Percentiles rank a stretch among this genome's conserved stretches.
Conservation (phyloP, 2,113 vertebrate species). For the Panthera tigris region DNA sequence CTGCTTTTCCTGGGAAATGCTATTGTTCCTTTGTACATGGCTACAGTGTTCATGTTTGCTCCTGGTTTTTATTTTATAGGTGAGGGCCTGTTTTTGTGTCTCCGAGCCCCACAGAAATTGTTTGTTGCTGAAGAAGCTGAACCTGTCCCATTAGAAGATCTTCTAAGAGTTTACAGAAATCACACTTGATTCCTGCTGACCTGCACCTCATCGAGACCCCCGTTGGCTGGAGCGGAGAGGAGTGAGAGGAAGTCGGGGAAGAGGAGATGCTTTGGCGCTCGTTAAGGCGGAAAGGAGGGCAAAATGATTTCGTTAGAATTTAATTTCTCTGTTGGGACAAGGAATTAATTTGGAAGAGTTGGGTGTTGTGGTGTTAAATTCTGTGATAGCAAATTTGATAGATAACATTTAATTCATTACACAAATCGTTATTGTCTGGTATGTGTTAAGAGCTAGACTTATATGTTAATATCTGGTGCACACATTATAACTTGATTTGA, state of each 20-base stretch:
- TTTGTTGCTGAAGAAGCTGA: conserved; percentile 46
- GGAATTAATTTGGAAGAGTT: neutral
- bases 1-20: neutral
- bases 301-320: conserved; percentile 41
- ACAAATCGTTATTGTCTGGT: neutral
- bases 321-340: conserved; percentile 1
- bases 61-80: conserved; percentile 5
- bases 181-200: neutral
- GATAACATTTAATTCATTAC: conserved; percentile 22
- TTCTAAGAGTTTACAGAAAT: conserved; percentile 5
- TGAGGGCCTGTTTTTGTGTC: neutral
- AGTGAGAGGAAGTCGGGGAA: neutral
- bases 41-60: neutral
- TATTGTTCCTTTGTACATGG: neutral
- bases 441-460: neutral
- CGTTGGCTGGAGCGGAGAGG: neutral
- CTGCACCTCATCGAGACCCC: neutral
- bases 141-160: neutral
- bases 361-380: neutral
- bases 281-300: neutral
- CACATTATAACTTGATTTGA: neutral
- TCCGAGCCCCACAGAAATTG: neutral
- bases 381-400: neutral
- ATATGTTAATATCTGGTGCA: neutral
- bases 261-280: neutral